Base-by-base conservation (phyloP, 2,797 vertebrate species). In the Chloroceryle amazona region DNA sequence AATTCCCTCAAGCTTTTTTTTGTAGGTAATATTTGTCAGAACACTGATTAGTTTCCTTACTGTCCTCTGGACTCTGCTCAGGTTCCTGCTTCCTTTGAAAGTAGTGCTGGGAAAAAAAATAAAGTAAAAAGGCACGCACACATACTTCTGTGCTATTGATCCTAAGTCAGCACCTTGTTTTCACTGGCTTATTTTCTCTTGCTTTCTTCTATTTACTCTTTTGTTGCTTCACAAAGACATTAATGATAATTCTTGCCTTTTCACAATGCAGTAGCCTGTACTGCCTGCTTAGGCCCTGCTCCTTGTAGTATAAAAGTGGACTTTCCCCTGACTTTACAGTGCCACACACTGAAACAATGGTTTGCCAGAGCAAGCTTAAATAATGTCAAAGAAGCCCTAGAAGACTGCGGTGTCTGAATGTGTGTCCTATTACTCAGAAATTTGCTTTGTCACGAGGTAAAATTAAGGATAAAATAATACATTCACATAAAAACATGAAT, bases 1-100 rank as follows among this genome's bases (percentile, higher is more conserved):
- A 88, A 86, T 62, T 65, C 68, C 81, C 23, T 91, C 80, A 74
- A 44, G n/a, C 49, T 41, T 83, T 96, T 96, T 88, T 62, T 73
- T 66, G 42, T 33, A 46, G 54, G n/a, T 68, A 58, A 41, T 65
- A 58, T 74, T 81, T 90, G 22, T 44, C 67, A 89, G 67, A 94
- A 86, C 65, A 71, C 62, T 60, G 63, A 81, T 84, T 86, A 81
- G 41, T 76, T 39, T 75, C 31, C 75, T 80, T 58, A 65, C 31
- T 63, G 29, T 37, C 44, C 51, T 81, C 49, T 78, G 44, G 33
- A 54, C 23, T 57, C 52, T 62, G 11, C 21, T 90, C n/a, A 46
- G 26, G 13, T 26, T 91, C 21, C 54, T 83, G 23, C 23, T 84
- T 81, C 76, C 44, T 91, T 81, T 74, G 79, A 90, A 46, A n/a